Percentiles rank a stretch among this genome's conserved stretches.
phyloP scores from a whole-genome alignment of 2,888 invertebrate genomes.

The Stenichneumon culpator region DNA sequence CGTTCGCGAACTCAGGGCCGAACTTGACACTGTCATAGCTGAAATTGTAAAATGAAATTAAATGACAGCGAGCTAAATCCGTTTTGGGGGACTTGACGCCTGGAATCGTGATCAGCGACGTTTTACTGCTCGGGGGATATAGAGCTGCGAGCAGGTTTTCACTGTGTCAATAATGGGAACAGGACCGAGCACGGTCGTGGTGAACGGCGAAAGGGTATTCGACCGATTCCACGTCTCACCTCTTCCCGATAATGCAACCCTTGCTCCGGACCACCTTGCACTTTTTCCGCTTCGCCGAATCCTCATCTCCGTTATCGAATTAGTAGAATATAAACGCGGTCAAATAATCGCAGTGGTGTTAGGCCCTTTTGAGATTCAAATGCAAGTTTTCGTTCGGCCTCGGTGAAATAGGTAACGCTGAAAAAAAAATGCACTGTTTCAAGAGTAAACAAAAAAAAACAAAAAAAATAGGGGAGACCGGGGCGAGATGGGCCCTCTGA shows the following conservation, averaged over 20 bases:
- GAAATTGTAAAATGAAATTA: conserved; percentile 31
- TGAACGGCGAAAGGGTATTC: conserved; percentile 27
- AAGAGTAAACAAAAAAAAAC: background rate
- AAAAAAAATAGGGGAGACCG: too few species aligned
- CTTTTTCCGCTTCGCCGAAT: conserved; percentile 48
- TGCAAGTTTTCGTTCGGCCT: conserved; percentile 19
- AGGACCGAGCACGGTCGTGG: conserved; percentile 23
- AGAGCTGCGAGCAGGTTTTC: conserved; percentile 11
- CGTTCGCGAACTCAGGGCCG: background rate
- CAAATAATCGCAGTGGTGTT: background rate
- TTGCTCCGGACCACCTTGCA: conserved; percentile 48
- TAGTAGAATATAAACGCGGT: conserved; percentile 33
- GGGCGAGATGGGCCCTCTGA: too few species aligned
- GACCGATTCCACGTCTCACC: background rate
- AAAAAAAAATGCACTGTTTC: background rate
- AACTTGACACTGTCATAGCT: background rate
- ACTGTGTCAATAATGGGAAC: conserved; percentile 9
- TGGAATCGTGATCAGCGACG: conserved; percentile 60
- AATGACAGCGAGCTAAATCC: conserved; percentile 9
- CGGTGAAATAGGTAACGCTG: background rate
- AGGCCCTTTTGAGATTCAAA: conserved; percentile 52
- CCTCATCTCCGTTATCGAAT: conserved; percentile 49
- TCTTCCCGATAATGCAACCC: conserved; percentile 37
- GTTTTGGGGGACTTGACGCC: conserved; percentile 6
- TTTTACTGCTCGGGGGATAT: conserved; percentile 35